A percentile compares a stretch with the other conserved stretches of the same genome.
Conservation (phyloP, 2,888 invertebrate genomes). For the Mongoloraphidia duomilia region DNA sequence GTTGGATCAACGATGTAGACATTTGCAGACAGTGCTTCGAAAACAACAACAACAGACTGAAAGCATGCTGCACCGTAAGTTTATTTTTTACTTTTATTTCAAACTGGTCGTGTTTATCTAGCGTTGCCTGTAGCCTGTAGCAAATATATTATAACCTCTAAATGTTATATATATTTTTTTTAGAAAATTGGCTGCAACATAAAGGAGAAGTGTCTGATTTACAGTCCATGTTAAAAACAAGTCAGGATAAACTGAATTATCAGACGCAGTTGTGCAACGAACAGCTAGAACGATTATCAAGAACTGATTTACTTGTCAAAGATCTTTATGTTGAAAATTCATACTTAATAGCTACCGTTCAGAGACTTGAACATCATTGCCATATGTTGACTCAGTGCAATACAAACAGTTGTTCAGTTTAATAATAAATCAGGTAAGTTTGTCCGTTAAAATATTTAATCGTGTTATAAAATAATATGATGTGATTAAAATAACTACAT, state of each 20-base stretch:
- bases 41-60: conserved; percentile 51
- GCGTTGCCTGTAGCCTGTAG: neutral
- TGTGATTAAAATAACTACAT: no score
- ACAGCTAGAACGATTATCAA: conserved; percentile 51
- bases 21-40: conserved; percentile 43
- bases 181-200: conserved; percentile 41
- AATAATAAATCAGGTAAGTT: conserved; percentile 9
- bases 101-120: neutral
- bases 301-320: conserved; percentile 62
- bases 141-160: neutral
- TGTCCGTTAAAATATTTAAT: no score
- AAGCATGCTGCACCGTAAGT: conserved; percentile 45
- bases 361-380: conserved; percentile 39
- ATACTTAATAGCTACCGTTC: conserved; percentile 50
- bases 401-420: conserved; percentile 28
- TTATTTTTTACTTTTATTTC: neutral
- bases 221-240: conserved; percentile 34
- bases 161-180: conserved; percentile 11
- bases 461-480: no score
- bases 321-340: conserved; percentile 78
- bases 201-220: conserved; percentile 37
- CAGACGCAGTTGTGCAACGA: conserved; percentile 37
- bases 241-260: conserved; percentile 38
- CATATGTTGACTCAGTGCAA: conserved; percentile 32
- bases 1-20: conserved; percentile 46